Conservation (phyloP, 2,113 vertebrate genomes). For the Oriolus oriolus region DNA sequence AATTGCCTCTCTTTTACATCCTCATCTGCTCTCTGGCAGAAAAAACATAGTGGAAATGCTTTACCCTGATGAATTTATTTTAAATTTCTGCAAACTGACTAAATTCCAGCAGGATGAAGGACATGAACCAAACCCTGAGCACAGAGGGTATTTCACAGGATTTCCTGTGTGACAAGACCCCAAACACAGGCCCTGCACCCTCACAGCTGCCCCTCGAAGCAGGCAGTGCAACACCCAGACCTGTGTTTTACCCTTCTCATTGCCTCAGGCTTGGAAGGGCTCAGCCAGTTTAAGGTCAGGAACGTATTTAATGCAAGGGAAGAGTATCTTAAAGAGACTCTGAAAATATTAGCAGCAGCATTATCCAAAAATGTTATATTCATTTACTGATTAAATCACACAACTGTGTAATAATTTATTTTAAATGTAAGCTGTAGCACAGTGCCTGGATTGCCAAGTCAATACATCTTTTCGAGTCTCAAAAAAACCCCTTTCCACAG, state of each 20-base stretch:
- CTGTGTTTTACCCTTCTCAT: neutral
- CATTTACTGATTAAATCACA: neutral
- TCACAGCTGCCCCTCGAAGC: fast-evolving
- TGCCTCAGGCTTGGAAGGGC: neutral
- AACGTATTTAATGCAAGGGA: neutral
- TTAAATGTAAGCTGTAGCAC: neutral
- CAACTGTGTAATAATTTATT: neutral
- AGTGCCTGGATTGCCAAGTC: neutral
- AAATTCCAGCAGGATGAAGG: neutral
- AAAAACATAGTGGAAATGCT: neutral
- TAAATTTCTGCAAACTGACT: neutral
- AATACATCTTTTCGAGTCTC: neutral
- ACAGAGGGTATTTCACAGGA: neutral
- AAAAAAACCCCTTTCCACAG: neutral
- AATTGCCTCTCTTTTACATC: neutral
- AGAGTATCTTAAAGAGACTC: neutral
- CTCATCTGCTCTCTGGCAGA: neutral
- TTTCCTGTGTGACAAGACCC: neutral
- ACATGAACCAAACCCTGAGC: neutral
- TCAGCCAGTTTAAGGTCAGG: neutral
- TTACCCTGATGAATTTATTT: neutral
- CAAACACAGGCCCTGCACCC: neutral
- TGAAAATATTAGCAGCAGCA: neutral
- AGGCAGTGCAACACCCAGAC: neutral
- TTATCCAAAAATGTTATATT: neutral